Base-by-base conservation (phyloP, 2,113 vertebrate genomes). In the Balaenoptera acutorostrata region DNA sequence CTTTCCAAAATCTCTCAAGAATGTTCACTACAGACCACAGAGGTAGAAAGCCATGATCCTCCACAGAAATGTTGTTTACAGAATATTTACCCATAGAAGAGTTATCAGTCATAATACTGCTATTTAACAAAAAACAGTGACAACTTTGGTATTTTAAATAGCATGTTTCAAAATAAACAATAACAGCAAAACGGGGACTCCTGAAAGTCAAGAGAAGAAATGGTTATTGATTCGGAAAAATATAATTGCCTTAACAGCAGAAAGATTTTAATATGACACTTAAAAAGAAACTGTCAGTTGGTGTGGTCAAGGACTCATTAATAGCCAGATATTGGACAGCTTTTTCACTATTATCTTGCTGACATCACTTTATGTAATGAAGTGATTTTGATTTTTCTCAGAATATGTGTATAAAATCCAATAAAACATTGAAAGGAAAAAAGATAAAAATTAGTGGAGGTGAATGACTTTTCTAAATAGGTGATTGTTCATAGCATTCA, bases 231-330 rank as follows among this genome's bases (percentile, higher is more conserved):
- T 0, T 39, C 92, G 74, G 96, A 96, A 55, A 96, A n/a, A 97
- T 97, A 95, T 96, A 97, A 98, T 97, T 98, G 96, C 97, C 97
- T 98, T 97, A 98, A 98, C 92, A 96, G 95, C 96, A 98, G 87
- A 98, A 98, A 96, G 88, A 66, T 95, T 94, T 97, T 98, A 98
- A 98, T 98, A 97, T 59, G 80, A 97, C 97, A 74, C 86, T 97
- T 98, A 81, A 97, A 97, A 97, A 95, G 96, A 94, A 98, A 97
- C 94, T 95, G 97, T 77, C 97, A 95, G 94, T 96, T 97, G 85
- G 96, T 96, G 59, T 91, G 92, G 90, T 96, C 97, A 97, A 97
- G 97, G 92, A 88, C 41, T 95, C 95, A 97, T 92, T 98, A 97
- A 98, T 93, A 96, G 97, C 21, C 85, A 92, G 92, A 96, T 93